These are phyloP conservation scores for Scolopax mira DNA, from an alignment of 2,113 vertebrate genomes.

Conservation along the genomic window DNA sequence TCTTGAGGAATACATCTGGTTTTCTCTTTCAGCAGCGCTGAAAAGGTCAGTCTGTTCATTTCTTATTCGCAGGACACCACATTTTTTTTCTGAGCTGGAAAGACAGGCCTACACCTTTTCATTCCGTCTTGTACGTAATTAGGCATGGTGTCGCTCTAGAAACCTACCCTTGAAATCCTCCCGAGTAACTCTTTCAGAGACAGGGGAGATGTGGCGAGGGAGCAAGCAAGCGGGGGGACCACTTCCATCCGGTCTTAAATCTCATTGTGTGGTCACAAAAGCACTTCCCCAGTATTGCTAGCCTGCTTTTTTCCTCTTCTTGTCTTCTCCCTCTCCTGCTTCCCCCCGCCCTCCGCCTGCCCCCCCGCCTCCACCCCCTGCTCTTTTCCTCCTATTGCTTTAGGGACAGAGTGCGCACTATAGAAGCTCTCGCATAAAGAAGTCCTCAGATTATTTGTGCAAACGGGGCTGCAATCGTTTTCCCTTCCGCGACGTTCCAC, in stretches of 20 bases:
- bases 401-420: not conserved
- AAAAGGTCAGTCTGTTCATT: slow-evolving; percentile 86
- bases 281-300: not conserved
- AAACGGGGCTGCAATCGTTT: slow-evolving; percentile 58
- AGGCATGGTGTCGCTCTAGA: slow-evolving; percentile 77
- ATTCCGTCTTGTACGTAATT: slow-evolving; percentile 77
- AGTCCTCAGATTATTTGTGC: slow-evolving; percentile 41
- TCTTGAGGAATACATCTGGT: slow-evolving; percentile 87
- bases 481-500: slow-evolving; percentile 53
- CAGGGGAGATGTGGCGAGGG: not conserved
- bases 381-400: not conserved
- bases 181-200: slow-evolving; percentile 67
- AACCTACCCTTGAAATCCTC: slow-evolving; percentile 71
- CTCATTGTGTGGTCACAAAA: slow-evolving; percentile 64
- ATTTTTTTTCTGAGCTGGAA: slow-evolving; percentile 76
- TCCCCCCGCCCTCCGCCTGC: not conserved
- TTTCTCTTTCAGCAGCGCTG: slow-evolving; percentile 84
- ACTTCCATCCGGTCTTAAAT: slow-evolving; percentile 54
- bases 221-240: not conserved
- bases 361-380: not conserved
- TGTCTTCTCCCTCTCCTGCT: not conserved
- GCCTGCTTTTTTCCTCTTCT: slow-evolving; percentile 14
- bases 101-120: slow-evolving; percentile 82
- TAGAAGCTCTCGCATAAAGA: slow-evolving; percentile 4
- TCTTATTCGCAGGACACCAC: slow-evolving; percentile 81